phyloP scores from a whole-genome alignment of 2,888 invertebrate genomes.

The Tupiocoris notatus region DNA sequence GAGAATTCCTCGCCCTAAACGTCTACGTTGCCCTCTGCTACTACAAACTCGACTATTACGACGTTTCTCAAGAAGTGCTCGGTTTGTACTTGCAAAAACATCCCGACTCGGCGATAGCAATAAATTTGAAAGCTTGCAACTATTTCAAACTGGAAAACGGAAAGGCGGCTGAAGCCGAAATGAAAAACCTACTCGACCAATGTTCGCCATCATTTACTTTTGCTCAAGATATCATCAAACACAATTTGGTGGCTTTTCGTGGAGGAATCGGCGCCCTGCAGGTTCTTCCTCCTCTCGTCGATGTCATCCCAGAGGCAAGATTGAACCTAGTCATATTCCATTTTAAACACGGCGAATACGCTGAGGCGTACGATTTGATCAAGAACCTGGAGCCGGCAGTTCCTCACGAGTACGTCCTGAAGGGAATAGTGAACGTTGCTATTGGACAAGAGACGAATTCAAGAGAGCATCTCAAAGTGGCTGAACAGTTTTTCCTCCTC shows the following conservation, averaged over 20 bases:
- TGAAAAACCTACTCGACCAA: constrained; percentile 74
- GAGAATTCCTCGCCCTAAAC: constrained; percentile 88
- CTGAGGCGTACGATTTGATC: constrained; percentile 83
- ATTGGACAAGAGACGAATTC: constrained; percentile 90
- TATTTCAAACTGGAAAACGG: constrained; percentile 87
- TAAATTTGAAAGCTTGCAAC: constrained; percentile 87
- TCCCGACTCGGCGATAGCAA: constrained; percentile 91
- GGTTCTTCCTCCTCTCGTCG: constrained; percentile 84
- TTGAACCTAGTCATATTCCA: constrained; percentile 94
- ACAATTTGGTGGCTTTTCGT: constrained; percentile 92
- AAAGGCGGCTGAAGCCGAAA: constrained; percentile 88
- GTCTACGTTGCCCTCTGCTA: constrained; percentile 97
- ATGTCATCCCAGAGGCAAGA: constrained; percentile 94
- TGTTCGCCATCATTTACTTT: constrained; percentile 61
- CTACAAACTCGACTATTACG: constrained; percentile 97
- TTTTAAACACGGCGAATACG: constrained; percentile 77
- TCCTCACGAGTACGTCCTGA: constrained; percentile 93
- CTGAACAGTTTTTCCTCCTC: constrained; percentile 93
- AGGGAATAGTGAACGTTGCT: constrained; percentile 92
- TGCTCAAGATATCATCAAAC: constrained; percentile 81
- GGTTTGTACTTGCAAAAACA: constrained; percentile 87
- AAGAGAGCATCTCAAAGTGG: constrained; percentile 88
- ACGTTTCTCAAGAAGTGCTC: constrained; percentile 96
- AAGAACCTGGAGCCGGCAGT: constrained; percentile 90
- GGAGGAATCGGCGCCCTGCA: constrained; percentile 93